A percentile compares a stretch with the other conserved stretches of the same genome.
Evolutionary conservation across 1,140 invertebrate species (phyloP).

Genomic region (Copidosoma floridanum): DNA sequence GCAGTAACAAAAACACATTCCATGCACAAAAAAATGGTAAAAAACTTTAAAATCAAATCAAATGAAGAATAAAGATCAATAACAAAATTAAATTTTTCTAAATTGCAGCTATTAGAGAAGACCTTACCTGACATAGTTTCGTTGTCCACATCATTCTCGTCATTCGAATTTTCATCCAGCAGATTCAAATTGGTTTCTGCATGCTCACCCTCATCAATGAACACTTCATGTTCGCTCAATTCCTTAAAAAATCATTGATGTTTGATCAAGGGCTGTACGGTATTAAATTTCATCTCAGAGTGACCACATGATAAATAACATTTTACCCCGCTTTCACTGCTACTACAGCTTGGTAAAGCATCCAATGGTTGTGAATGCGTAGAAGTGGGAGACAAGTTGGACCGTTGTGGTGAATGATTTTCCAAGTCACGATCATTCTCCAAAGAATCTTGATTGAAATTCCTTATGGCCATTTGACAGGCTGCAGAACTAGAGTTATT

Average conservation of each 20-base stretch:
- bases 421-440: slow-evolving; percentile 33
- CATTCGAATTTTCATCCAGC: slow-evolving; percentile 64
- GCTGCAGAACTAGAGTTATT: too few species aligned
- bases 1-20: too few species aligned
- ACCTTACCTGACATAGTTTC: slow-evolving; percentile 77
- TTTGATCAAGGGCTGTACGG: too few species aligned
- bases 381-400: slow-evolving; percentile 41
- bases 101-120: too few species aligned
- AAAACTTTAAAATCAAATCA: background rate
- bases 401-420: slow-evolving; percentile 32
- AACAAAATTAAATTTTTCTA: background rate
- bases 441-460: slow-evolving; percentile 28
- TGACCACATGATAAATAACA: too few species aligned
- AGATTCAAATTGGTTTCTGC: slow-evolving; percentile 49
- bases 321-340: slow-evolving; percentile 54
- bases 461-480: too few species aligned
- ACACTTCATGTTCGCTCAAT: slow-evolving; percentile 68
- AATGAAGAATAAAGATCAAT: background rate
- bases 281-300: too few species aligned
- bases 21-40: slow-evolving; percentile 3
- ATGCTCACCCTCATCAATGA: slow-evolving; percentile 58
- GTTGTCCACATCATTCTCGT: slow-evolving; percentile 80
- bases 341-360: slow-evolving; percentile 54
- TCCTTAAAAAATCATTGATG: slow-evolving; percentile 61
- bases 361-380: slow-evolving; percentile 44